Base-by-base conservation (phyloP, 2,113 vertebrate genomes). In the Hassar affinis region DNA sequence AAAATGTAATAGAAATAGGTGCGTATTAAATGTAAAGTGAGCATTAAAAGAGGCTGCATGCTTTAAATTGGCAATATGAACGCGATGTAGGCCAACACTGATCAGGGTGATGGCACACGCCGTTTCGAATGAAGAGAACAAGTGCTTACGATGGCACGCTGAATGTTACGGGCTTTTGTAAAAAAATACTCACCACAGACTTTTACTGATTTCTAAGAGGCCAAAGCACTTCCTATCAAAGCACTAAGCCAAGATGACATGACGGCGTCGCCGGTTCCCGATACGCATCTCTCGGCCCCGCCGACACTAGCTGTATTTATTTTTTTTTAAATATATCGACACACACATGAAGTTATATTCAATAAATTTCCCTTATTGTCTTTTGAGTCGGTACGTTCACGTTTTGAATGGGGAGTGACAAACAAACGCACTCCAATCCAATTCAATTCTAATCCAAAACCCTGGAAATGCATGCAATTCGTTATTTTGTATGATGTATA, bases 391-490 rank as follows among this genome's bases (percentile, higher is more conserved):
- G n/a, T 18, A 51, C 30, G 49, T 78, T 77, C 18, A 64, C 15
- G 5, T 64, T 52, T 68, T 57, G 72, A 52, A 33, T 42, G 6
- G 35, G 27, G 38, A 74, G 75, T 59, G 38, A 30, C 42, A 35
- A 82, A 38, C 45, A 49, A 62, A 76, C 12, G 38, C 54, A 51
- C 69, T 76, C 47, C 30, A 22, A 69, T n/a, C 52, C 27, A 38
- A 33, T 74, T 74, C 54, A 75, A 51, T 59, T 64, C 57, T 71
- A 76, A n/a, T n/a, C n/a, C n/a, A n/a, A n/a, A 77, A 52, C 15
- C n/a, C 27, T 52, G 69, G 69, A 69, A 84, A 84, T 14, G 45
- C 83, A 79, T 84, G 83, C 83, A 84, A 15, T 6, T 49, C 38
- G 25, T 68, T 38, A 42, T 59, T 71, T 78, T 17, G n/a, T 57